Conservation (phyloP, 2,797 vertebrate genomes). For the Chromis chromis region DNA sequence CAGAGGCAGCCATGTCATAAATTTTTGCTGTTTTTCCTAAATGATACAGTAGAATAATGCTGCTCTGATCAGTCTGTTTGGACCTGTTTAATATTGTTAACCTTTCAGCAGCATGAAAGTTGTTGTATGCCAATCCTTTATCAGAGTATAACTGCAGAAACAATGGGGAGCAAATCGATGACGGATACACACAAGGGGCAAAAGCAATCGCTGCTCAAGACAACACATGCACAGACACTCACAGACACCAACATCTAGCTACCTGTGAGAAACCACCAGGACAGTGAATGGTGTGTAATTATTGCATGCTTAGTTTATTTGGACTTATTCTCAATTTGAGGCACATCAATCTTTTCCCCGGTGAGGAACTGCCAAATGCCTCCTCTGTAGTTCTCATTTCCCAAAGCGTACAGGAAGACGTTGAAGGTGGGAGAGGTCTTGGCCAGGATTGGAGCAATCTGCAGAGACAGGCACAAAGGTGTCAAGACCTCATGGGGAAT, state of each 20-base stretch:
- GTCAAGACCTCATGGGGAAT: background rate
- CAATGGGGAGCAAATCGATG: constrained; percentile 4
- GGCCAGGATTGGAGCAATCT: constrained; percentile 95
- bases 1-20: constrained; percentile 21
- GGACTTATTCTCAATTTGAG: constrained; percentile 90
- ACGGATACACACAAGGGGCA: constrained; percentile 4
- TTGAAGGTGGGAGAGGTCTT: constrained; percentile 92
- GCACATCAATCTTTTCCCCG: constrained; percentile 88
- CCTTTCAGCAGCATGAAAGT: background rate
- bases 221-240: constrained; percentile 38
- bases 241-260: constrained; percentile 58
- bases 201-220: constrained; percentile 27
- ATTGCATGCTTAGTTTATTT: constrained; percentile 84
- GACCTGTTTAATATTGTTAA: background rate
- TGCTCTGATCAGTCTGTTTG: background rate
- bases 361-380: constrained; percentile 94
- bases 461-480: background rate
- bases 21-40: constrained; percentile 15
- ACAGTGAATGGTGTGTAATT: constrained; percentile 66
- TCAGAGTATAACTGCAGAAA: constrained; percentile 14
- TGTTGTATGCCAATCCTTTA: background rate
- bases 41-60: background rate
- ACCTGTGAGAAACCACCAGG: constrained; percentile 75
- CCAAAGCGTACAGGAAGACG: constrained; percentile 91
- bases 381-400: constrained; percentile 91